phyloP scores from a whole-genome alignment of 2,113 vertebrate genomes.

The Ptychochromis oligacanthus region DNA sequence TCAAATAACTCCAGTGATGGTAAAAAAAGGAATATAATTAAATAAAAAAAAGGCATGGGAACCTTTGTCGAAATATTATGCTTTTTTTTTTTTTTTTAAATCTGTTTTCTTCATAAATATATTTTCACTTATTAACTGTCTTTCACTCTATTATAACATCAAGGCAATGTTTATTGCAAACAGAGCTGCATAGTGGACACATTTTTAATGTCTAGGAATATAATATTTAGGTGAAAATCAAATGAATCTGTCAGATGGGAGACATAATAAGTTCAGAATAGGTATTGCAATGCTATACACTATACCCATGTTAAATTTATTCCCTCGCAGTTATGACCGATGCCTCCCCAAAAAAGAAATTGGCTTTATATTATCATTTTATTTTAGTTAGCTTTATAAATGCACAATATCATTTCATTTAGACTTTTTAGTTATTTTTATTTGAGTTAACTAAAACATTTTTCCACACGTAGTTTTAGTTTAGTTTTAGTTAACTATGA shows the following conservation, averaged over 20 bases:
- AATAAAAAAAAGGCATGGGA: background rate
- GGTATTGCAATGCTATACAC: background rate
- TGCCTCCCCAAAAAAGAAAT: background rate
- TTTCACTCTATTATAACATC: background rate
- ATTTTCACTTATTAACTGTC: background rate
- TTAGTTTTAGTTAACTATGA: background rate
- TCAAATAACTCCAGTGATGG: fast-evolving
- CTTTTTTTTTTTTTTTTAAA: background rate
- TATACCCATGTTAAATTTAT: background rate
- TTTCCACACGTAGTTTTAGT: background rate
- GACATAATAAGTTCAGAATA: background rate
- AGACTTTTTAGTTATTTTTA: background rate
- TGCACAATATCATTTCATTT: background rate
- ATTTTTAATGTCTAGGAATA: too few relatives aligned
- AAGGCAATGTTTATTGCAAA: background rate
- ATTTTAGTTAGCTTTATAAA: background rate
- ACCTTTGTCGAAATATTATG: background rate
- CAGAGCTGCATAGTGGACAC: background rate
- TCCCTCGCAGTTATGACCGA: background rate
- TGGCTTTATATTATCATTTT: background rate
- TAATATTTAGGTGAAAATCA: background rate
- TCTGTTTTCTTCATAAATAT: background rate
- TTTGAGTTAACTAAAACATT: background rate
- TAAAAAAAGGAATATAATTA: background rate
- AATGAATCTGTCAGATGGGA: background rate